Conservation (phyloP, 2,113 vertebrate species). For the Athene noctua region DNA sequence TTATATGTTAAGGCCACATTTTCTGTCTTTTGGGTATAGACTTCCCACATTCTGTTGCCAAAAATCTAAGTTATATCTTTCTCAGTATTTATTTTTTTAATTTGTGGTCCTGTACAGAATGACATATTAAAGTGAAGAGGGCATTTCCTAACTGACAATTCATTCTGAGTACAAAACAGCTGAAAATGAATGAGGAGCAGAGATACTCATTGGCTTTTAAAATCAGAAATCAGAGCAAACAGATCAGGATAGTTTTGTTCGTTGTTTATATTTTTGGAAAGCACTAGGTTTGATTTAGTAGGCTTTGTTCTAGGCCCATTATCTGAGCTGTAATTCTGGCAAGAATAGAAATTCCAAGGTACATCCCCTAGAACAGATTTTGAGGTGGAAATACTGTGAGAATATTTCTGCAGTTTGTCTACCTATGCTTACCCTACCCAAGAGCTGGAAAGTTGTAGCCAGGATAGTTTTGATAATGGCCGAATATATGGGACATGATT, state of each 20-base stretch:
- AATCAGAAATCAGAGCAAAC: slow-evolving; percentile 27
- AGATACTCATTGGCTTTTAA: not conserved
- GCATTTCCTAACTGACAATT: not conserved
- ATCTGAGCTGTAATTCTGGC: not conserved
- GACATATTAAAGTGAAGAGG: not conserved
- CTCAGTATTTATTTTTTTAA: not conserved
- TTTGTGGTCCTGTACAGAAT: not conserved
- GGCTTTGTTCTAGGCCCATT: not conserved
- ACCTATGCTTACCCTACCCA: not conserved
- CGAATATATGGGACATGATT: not conserved
- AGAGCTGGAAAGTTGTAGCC: not conserved
- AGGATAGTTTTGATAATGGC: not conserved
- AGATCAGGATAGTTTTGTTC: slow-evolving; percentile 11
- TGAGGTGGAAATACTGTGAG: not conserved
- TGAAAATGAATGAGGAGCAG: not conserved
- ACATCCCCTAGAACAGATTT: not conserved
- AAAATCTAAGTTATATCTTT: not conserved
- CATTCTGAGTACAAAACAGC: not conserved
- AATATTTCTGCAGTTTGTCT: not conserved
- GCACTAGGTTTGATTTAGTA: not conserved
- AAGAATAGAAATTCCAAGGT: not conserved
- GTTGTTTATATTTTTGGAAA: slow-evolving; percentile 4
- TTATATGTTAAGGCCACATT: not conserved
- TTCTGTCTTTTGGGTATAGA: not conserved
- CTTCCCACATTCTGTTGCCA: not conserved